Conservation (phyloP, 2,113 vertebrate genomes). For the Pseudolaguvia tuberculata region DNA sequence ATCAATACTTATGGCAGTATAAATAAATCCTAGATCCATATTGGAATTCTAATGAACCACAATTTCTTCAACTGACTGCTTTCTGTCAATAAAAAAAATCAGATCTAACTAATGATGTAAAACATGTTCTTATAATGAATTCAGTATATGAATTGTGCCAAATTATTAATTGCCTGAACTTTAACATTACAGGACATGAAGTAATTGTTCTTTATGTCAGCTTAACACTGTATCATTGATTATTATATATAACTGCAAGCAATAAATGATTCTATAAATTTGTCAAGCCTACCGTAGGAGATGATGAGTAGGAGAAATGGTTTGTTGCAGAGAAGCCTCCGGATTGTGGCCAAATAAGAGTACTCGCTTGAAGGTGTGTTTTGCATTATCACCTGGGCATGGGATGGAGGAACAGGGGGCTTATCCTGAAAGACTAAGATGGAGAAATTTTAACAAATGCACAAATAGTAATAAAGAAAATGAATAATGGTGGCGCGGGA, state of each 20-base stretch:
- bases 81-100: neutral
- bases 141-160: neutral
- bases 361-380: conserved; percentile 59
- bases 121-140: neutral
- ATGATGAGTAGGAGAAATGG: conserved; percentile 84
- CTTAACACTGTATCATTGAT: no score
- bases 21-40: neutral
- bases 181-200: no score
- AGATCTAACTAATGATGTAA: neutral
- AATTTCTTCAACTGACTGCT: neutral
- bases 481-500: no score
- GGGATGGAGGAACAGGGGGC: conserved; percentile 78
- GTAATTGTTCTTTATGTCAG: neutral
- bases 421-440: conserved; percentile 84
- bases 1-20: no score
- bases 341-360: conserved; percentile 77
- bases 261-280: neutral
- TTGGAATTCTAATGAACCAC: neutral
- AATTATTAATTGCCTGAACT: no score
- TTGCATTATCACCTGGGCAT: conserved; percentile 77
- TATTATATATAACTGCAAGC: no score
- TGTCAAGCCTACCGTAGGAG: conserved; percentile 78
- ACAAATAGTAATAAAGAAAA: neutral
- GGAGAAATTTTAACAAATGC: neutral
- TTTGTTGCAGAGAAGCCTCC: conserved; percentile 74